phyloP scores from a whole-genome alignment of 2,888 invertebrate genomes.

The Pseudanteris insignis region DNA sequence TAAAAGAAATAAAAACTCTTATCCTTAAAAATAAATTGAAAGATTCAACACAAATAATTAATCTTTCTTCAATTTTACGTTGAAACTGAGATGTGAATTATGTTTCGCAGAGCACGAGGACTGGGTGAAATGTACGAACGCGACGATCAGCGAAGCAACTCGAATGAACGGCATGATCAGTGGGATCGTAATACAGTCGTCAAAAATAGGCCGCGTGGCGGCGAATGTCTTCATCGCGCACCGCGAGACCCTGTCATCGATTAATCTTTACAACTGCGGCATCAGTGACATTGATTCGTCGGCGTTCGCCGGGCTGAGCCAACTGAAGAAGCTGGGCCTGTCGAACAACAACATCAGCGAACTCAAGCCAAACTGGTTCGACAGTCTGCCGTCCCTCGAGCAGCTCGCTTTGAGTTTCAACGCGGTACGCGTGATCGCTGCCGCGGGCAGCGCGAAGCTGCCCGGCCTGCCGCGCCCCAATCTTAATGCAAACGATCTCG shows the following conservation, averaged over 20 bases:
- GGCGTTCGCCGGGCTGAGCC: conserved; percentile 48
- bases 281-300: conserved; percentile 45
- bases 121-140: conserved; percentile 52
- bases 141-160: conserved; percentile 41
- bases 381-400: conserved; percentile 46
- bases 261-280: conserved; percentile 53
- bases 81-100: too few species aligned
- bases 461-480: conserved; percentile 50
- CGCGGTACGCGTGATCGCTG: conserved; percentile 46
- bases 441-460: conserved; percentile 47
- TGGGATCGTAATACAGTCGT: conserved; percentile 51
- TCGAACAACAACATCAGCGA: conserved; percentile 52
- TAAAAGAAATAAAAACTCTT: too few species aligned
- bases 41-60: too few species aligned
- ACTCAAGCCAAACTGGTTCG: conserved; percentile 51
- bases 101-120: too few species aligned
- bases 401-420: conserved; percentile 58
- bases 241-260: conserved; percentile 40
- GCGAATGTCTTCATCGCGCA: conserved; percentile 47
- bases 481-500: conserved; percentile 53
- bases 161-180: conserved; percentile 36
- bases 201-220: conserved; percentile 46
- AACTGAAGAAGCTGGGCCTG: conserved; percentile 52
- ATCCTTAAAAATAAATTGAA: too few species aligned
- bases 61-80: too few species aligned